phyloP scores from a whole-genome alignment of 2,113 vertebrate species.

The Albula goreensis region DNA sequence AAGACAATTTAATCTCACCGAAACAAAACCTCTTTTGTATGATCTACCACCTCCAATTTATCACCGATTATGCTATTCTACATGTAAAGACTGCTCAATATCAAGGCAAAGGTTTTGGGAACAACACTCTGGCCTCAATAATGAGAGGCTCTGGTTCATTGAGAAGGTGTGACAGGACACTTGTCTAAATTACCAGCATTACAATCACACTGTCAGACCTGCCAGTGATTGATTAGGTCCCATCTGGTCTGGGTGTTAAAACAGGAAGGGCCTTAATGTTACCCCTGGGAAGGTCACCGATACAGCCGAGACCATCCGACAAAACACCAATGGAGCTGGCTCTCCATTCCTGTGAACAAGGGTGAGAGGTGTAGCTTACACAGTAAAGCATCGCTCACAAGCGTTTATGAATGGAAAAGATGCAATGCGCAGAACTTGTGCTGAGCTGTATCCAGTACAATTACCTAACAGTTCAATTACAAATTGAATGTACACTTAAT shows the following conservation, averaged over 20 bases:
- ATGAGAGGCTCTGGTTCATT: neutral
- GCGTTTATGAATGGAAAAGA: neutral
- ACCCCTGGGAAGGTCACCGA: constrained; percentile 30
- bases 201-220: constrained; percentile 22
- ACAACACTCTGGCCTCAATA: neutral
- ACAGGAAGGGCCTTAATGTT: constrained; percentile 28
- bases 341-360: constrained; percentile 4
- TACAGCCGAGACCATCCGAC: constrained; percentile 31
- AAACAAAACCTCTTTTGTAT: no score
- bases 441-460: neutral
- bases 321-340: constrained; percentile 20
- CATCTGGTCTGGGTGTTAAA: constrained; percentile 38
- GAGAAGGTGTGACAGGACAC: constrained; percentile 5
- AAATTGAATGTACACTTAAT: neutral
- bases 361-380: neutral
- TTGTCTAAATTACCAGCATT: constrained; percentile 4
- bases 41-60: no score
- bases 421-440: no score
- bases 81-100: neutral
- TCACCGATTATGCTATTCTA: neutral
- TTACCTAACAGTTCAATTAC: neutral
- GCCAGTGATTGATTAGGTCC: constrained; percentile 32
- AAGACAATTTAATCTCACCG: neutral
- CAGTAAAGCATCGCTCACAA: neutral
- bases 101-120: neutral